A percentile compares a stretch with the other conserved stretches of the same genome.
These are phyloP conservation scores for Thyatira batis DNA, from an alignment of 2,888 invertebrate genomes.

Conservation along the genomic window DNA sequence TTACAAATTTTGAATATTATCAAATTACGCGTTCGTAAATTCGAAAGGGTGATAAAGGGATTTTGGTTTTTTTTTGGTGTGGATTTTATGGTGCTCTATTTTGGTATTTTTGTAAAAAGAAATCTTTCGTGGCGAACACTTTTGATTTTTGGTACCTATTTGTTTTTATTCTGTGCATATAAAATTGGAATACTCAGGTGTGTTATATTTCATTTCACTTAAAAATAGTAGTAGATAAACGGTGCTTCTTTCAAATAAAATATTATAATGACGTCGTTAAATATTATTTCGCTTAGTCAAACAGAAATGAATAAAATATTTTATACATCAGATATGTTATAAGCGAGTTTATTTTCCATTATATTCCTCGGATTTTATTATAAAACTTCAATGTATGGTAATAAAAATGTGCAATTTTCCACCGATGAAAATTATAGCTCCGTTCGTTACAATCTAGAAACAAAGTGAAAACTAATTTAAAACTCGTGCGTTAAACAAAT, in stretches of 20 bases:
- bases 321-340: too few relatives aligned
- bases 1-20: constrained; percentile 11
- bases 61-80: constrained; percentile 6
- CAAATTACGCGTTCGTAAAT: not conserved
- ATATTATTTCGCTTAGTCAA: too few relatives aligned
- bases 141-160: too few relatives aligned
- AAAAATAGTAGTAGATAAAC: not conserved
- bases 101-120: not conserved
- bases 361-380: not conserved
- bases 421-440: not conserved
- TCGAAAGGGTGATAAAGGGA: constrained; percentile 3
- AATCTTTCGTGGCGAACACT: too few relatives aligned
- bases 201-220: not conserved
- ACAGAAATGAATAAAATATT: too few relatives aligned
- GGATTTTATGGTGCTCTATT: not conserved
- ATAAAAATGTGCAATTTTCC: not conserved
- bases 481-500: not conserved
- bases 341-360: not conserved
- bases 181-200: not conserved
- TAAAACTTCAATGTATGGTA: not conserved
- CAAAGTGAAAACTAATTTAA: not conserved
- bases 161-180: not conserved
- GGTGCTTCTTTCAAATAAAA: too few relatives aligned
- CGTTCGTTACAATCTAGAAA: not conserved
- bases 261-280: too few relatives aligned